Conservation (phyloP, 1,140 invertebrate genomes). For the Drosophila sproati region DNA sequence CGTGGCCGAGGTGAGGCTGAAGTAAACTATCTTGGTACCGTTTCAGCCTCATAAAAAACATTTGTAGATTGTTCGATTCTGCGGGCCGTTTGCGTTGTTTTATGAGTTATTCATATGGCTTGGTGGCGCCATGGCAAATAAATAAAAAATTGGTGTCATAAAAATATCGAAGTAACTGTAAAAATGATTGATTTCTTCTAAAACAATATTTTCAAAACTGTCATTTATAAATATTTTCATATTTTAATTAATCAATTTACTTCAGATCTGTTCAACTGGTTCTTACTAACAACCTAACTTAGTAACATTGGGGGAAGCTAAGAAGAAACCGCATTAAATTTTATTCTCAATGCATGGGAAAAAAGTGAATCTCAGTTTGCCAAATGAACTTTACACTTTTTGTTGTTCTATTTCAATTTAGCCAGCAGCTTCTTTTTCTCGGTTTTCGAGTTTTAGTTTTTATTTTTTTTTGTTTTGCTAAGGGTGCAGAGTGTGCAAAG, state of each 20-base stretch:
- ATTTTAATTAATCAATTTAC: no score
- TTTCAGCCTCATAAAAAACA: conserved; percentile 22
- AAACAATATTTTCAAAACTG: no score
- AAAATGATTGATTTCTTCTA: neutral
- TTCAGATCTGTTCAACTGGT: no score
- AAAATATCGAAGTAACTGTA: conserved; percentile 19
- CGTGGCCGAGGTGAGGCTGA: conserved; percentile 6
- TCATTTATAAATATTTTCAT: no score
- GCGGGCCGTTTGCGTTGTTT: conserved; percentile 36
- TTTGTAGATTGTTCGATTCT: conserved; percentile 33
- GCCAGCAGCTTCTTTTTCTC: conserved; percentile 26
- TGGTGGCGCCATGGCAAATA: conserved; percentile 34
- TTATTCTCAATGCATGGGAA: conserved; percentile 8
- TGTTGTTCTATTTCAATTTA: conserved; percentile 20
- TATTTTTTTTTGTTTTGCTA: conserved; percentile 17
- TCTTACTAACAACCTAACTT: no score
- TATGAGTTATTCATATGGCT: conserved; percentile 29
- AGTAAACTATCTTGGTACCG: conserved; percentile 31
- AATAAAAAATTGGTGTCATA: conserved; percentile 22
- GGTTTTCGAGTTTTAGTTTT: conserved; percentile 19
- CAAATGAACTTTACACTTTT: conserved; percentile 49
- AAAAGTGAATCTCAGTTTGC: conserved; percentile 45
- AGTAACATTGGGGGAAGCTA: no score
- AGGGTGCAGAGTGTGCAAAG: neutral
- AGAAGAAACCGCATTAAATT: conserved; percentile 55